A percentile compares a stretch with the other conserved stretches of the same genome.
phyloP scores from a whole-genome alignment of 2,888 invertebrate genomes.

The Syrista parreyssii region DNA sequence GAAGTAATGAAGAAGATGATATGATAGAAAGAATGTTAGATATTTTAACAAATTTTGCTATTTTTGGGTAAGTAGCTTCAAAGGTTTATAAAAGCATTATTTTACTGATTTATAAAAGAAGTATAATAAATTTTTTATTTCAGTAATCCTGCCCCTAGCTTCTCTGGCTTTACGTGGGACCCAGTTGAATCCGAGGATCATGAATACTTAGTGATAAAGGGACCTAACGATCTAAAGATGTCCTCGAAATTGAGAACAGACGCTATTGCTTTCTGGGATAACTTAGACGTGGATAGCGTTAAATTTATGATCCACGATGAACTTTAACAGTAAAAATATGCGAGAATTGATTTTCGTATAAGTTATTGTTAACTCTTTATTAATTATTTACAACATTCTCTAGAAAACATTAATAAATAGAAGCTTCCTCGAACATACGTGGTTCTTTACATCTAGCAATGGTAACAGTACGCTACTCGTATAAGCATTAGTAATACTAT shows the following conservation, averaged over 20 bases:
- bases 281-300: slow-evolving; percentile 11
- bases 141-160: slow-evolving; percentile 19
- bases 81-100: background rate
- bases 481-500: no score
- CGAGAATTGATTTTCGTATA: background rate
- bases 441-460: no score
- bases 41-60: slow-evolving; percentile 14
- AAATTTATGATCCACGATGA: slow-evolving; percentile 11
- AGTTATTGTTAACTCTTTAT: background rate
- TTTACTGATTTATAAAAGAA: background rate
- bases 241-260: background rate
- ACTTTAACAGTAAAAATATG: background rate
- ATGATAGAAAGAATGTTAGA: slow-evolving; percentile 15
- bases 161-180: slow-evolving; percentile 13
- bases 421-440: background rate
- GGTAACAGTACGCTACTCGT: no score
- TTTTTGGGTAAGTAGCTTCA: slow-evolving; percentile 4
- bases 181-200: slow-evolving; percentile 6
- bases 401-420: background rate
- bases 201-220: slow-evolving; percentile 9
- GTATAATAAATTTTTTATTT: background rate
- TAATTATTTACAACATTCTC: background rate
- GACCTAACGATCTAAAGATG: slow-evolving; percentile 14
- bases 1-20: background rate
- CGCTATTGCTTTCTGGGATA: slow-evolving; percentile 8